Base-by-base conservation (phyloP, 2,113 vertebrate species). In the Pseudonaja textilis region DNA sequence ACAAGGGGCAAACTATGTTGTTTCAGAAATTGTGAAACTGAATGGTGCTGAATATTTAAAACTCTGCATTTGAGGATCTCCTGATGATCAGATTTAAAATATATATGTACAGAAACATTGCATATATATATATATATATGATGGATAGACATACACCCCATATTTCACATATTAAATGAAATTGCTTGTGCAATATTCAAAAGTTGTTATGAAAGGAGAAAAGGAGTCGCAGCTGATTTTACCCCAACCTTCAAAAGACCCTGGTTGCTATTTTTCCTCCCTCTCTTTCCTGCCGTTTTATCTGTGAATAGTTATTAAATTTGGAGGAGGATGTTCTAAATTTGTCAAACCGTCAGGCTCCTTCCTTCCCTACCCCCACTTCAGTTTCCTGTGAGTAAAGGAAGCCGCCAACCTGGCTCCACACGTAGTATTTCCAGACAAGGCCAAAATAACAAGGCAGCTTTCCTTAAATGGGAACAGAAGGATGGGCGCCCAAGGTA, bases 321-420 rank as follows among this genome's bases (percentile, higher is more conserved):
- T 97, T 95, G 96, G 97, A 96, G 96, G 96, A 97, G 97, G 97
- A 97, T 96, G 95, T 97, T 97, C 97, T 96, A 97, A 97, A 97
- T 97, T 90, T 88, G 96, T 94, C 96, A 9, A 92, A 74, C 91
- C 0, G 5, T 93, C 90, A 93, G 16, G 2, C 88, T 93, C 94
- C 91, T 57, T 93, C 93, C 92, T 57, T 93, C 92, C 2, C 91
- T 93, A 50, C 93, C 94, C 81, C 94, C 94, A 94, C 93, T 95
- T 89, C 93, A 42, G 90, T 96, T 98, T 99, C 98, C 98, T 98
- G 97, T 96, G 69, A 85, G 91, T 94, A 95, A 64, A 97, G 97
- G 98, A 98, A 98, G 97, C 97, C 97, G 98, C 98, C 98, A 95
- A 95, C 92, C 92, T 50, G 98, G 97, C 98, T 98, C 98, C 97